Evolutionary conservation across 2,888 invertebrate species (phyloP).

Genomic region (Eurytoma californica): DNA sequence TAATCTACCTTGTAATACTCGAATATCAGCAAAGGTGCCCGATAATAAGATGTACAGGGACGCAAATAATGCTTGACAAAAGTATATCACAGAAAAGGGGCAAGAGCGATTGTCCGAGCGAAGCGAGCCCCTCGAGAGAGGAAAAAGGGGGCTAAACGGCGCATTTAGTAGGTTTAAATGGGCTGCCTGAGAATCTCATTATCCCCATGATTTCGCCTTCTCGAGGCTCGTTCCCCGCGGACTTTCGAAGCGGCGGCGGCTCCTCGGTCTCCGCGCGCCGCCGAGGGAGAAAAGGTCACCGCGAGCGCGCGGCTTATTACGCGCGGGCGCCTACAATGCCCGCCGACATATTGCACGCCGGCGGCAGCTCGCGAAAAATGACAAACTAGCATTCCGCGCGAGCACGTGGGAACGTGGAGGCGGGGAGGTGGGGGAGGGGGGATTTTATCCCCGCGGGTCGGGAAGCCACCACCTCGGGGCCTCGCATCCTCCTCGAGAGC

Average conservation of each 20-base stretch:
- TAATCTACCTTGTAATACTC: too few relatives aligned
- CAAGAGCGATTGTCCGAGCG: too few relatives aligned
- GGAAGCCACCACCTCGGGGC: slow-evolving; percentile 14
- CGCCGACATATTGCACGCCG: background rate
- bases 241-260: background rate
- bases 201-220: slow-evolving; percentile 26
- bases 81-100: too few relatives aligned
- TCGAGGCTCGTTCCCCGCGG: slow-evolving; percentile 16
- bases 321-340: slow-evolving; percentile 31
- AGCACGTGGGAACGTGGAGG: slow-evolving; percentile 68
- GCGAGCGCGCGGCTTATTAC: slow-evolving; percentile 17
- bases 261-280: slow-evolving; percentile 10
- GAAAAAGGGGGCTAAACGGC: background rate
- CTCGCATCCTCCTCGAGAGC: background rate
- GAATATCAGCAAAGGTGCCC: too few relatives aligned
- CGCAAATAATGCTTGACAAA: too few relatives aligned
- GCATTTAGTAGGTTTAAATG: slow-evolving; percentile 15
- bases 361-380: slow-evolving; percentile 55
- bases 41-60: too few relatives aligned
- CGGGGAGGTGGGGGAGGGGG: slow-evolving; percentile 56
- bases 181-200: slow-evolving; percentile 47
- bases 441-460: slow-evolving; percentile 57
- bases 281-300: slow-evolving; percentile 22
- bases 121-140: too few relatives aligned
- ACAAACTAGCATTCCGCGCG: slow-evolving; percentile 62